Base-by-base conservation (phyloP, 2,888 invertebrate species). In the Oxystoma pomonae region DNA sequence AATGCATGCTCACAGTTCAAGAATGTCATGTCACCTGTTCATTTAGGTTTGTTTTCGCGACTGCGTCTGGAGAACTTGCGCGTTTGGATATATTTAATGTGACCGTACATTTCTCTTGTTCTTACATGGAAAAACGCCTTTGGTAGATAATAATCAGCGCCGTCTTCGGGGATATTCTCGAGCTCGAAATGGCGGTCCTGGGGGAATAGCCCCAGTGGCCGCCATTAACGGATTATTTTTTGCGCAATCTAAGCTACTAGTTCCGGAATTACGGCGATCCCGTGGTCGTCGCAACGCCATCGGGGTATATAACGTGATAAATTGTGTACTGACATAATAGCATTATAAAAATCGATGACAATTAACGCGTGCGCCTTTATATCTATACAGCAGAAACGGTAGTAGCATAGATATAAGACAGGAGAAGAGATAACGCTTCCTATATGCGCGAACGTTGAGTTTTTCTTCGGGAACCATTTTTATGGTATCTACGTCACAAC, bases 291-390 rank as follows among this genome's bases (percentile, higher is more conserved):
- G 64, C 64, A 66, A 61, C 63, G 18, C 2, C n/a, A 62, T 60
- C 16, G 55, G 62, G 68, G 69, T 69, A 71, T 72, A 75, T n/a
- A n/a, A 76, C 74, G 77, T 80, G 78, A 80, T 80, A 80, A 79
- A 80, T 80, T 77, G 78, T 77, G 76, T 77, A 78, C 77, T 74
- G 77, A 77, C 77, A 76, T 79, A 78, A 78, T 78, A 75, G 76
- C 76, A 77, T 79, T 79, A 79, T 77, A 79, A 80, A 80, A 81
- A 81, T 81, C 81, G 79, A 81, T 81, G 78, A 79, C 80, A 80
- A 81, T 81, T 80, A 81, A 80, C 80, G 80, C 78, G 76, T 78
- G 78, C 77, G 79, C 78, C 71, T 72, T 73, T n/a, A n/a, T n/a
- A n/a, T n/a, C n/a, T n/a, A n/a, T n/a, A n/a, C n/a, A n/a, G n/a